Evolutionary conservation across 2,888 invertebrate species (phyloP), one percentile per base, ranked within the genome.

Genomic region (Lithophane leautieri): DNA sequence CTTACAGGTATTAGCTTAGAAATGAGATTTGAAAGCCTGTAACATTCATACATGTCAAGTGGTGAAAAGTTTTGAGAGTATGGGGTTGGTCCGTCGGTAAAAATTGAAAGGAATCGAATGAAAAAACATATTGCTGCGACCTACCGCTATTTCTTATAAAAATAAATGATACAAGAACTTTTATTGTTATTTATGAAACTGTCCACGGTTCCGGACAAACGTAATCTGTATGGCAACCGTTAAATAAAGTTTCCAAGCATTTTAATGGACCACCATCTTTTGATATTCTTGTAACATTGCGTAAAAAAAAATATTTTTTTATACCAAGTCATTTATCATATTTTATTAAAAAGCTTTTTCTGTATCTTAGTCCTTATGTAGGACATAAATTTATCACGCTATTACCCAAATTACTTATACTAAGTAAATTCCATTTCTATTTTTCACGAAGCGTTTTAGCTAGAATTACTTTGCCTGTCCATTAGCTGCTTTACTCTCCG

Each of bases 1-100:
- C 70, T 73, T 52, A 34, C 77, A 83, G 85, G 82, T 85, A 88
- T 85, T 89, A 88, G 85, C 86, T 83, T 75, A 79, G 79, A 80
- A 72, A 87, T 76, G 79, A 73, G 79, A 79, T 86, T 79, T 76
- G 67, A 80, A 77, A 73, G 78, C 67, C 73, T 73, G 73, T 81
- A 78, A 81, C 77, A 80, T 75, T 78, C 63, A 79, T 73, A 76
- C 58, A 73, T 61, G 72, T 73, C 85, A 79, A 80, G 65, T 52
- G 25, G 34, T 56, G 42, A 65, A 62, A 65, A 63, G 63, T 75
- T 62, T 58, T 54, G 9, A 62, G 58, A 68, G 34, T 22, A 34
- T 50, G 8, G 56, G 58, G 58, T 66, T 66, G 65, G 52, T 71
- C 25, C 12, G 66, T 44, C 4, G 7, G 14, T 14, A 56, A 6